A percentile compares a stretch with the other conserved stretches of the same genome.
Evolutionary conservation across 2,797 vertebrate species (phyloP).

Genomic region (Mus caroli): DNA sequence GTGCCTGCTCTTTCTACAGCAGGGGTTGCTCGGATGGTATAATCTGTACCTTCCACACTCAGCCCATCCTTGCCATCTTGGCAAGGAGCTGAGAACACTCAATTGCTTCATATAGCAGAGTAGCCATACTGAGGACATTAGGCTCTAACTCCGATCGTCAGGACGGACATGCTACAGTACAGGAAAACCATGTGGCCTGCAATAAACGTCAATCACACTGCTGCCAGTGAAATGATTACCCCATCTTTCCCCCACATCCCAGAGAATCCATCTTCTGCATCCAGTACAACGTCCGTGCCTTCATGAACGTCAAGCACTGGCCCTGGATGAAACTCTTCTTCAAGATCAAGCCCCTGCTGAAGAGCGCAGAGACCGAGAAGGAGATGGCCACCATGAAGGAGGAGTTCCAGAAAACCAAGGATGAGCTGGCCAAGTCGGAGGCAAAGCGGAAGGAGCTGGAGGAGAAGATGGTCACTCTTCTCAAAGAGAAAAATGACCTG

Average conservation of each 20-base stretch:
- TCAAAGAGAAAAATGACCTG: conserved; percentile 93
- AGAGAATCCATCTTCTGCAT: conserved; percentile 91
- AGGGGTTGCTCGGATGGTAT: not conserved
- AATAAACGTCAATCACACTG: not conserved
- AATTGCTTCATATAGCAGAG: not conserved
- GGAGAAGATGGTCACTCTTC: conserved; percentile 91
- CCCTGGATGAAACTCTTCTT: conserved; percentile 97
- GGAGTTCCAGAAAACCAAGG: conserved; percentile 93
- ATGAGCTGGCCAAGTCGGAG: conserved; percentile 90
- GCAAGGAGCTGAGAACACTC: not conserved
- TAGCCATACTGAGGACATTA: not conserved
- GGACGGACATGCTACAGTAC: not conserved
- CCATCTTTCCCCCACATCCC: not conserved
- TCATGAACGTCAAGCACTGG: conserved; percentile 93
- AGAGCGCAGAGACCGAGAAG: conserved; percentile 94
- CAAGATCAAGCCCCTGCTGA: conserved; percentile 94
- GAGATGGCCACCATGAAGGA: conserved; percentile 94
- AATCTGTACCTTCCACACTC: not conserved
- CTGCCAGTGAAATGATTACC: not conserved
- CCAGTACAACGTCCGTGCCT: conserved; percentile 92
- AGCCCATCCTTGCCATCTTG: conserved; percentile 30
- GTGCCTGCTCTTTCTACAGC: not conserved
- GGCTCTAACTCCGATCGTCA: not conserved
- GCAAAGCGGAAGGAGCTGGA: conserved; percentile 91
- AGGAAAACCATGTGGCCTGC: not conserved